Evolutionary conservation across 2,113 vertebrate species (phyloP), one percentile per base, ranked within the genome.

Genomic region (Nicator chloris): DNA sequence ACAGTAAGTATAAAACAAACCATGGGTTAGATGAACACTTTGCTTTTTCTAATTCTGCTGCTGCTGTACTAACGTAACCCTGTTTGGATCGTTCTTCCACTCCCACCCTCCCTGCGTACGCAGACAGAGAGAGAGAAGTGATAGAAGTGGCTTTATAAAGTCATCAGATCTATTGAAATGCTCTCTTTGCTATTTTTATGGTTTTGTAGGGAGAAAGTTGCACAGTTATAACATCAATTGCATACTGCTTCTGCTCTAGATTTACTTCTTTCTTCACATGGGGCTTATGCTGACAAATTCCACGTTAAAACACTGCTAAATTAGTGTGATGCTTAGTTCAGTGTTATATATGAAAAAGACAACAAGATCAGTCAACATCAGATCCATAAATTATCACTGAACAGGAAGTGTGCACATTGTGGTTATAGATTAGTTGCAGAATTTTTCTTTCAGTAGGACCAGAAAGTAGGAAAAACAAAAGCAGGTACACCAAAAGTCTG

Each of bases 1-100:
- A 98, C 97, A 97, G 98, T 98, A 98, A 98, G 98, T 98, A 98
- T 98, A 98, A 98, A 98, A 98, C 98, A 98, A 98, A 97, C 92
- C 98, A 98, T 96, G 97, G 98, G 98, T 97, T 96, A 96, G 94
- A 90, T 11, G 64, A 93, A 47, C 92, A 92, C 92, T 86, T 83
- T 15, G 91, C 94, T 95, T 96, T 77, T 94, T 85, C 95, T 96
- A 94, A 96, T 96, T 95, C 96, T 91, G 82, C 89, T 82, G 66
- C 92, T 91, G 88, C 93, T 95, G 68, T 95, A 97, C 97, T 97
- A 97, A 97, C 95, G 15, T 82, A 42, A 66, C 56, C 42, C 83
- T 88, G 63, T 97, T 73, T 63, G 89, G 82, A 75, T 64, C 59
- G 91, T 90, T 89, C 19, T 42, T 45, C 40, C 80, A 39, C 64